Percentiles rank a stretch among this genome's conserved stretches.
Conservation (phyloP, 2,888 invertebrate species). For the Scaptodrosophila latifasciaeformis region DNA sequence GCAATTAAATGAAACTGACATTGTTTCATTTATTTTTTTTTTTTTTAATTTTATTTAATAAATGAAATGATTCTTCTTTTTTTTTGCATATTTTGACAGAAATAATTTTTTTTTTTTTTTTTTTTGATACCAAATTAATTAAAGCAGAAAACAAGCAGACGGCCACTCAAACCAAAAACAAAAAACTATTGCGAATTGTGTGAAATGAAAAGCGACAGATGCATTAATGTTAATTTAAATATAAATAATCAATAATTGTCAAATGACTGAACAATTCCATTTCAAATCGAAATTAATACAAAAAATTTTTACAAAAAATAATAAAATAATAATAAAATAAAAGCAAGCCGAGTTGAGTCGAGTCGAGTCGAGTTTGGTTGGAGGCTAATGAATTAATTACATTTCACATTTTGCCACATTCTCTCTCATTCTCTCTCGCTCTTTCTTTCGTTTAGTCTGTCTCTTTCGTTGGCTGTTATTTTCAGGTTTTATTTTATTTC, state of each 20-base stretch:
- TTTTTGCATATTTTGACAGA: background rate
- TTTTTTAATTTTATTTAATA: background rate
- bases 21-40: too few relatives aligned
- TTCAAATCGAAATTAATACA: too few relatives aligned
- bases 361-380: background rate
- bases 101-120: too few relatives aligned
- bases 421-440: background rate
- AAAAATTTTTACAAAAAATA: too few relatives aligned
- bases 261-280: conserved; percentile 33
- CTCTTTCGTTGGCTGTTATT: conserved; percentile 5
- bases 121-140: conserved; percentile 51
- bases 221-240: conserved; percentile 39
- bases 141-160: conserved; percentile 36
- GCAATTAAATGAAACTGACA: conserved; percentile 36
- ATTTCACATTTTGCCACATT: conserved; percentile 21
- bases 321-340: too few relatives aligned
- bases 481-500: conserved; percentile 6
- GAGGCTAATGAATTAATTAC: conserved; percentile 66
- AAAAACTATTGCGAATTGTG: conserved; percentile 33
- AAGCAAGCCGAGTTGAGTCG: background rate
- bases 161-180: background rate
- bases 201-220: conserved; percentile 37
- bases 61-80: conserved; percentile 33
- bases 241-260: conserved; percentile 68
- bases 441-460: background rate